A percentile compares a stretch with the other conserved stretches of the same genome.
phyloP scores from a whole-genome alignment of 1,140 invertebrate genomes.

The Heterodera schachtii region DNA sequence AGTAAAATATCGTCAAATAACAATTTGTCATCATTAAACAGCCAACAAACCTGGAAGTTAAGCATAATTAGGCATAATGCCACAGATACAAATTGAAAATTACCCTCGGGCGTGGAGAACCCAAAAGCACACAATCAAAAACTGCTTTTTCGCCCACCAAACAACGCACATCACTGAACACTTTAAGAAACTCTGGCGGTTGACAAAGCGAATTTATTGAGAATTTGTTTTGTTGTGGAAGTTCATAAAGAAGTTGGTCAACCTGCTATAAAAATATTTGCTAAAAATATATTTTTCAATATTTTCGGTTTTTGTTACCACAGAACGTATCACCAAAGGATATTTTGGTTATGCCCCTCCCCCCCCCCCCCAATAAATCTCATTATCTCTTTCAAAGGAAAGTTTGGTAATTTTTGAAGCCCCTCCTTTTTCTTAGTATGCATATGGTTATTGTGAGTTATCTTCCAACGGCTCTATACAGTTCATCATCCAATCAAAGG shows the following conservation, averaged over 20 bases:
- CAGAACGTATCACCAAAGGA: too few relatives aligned
- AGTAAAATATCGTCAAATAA: slow-evolving; percentile 58
- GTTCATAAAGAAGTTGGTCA: slow-evolving; percentile 62
- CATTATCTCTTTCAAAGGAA: too few relatives aligned
- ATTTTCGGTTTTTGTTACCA: too few relatives aligned
- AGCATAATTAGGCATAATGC: neutral
- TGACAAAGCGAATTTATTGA: slow-evolving; percentile 63
- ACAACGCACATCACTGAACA: slow-evolving; percentile 62
- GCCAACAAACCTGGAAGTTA: slow-evolving; percentile 59
- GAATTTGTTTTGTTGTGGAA: slow-evolving; percentile 63
- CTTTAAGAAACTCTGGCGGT: slow-evolving; percentile 54
- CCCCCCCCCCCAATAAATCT: too few relatives aligned
- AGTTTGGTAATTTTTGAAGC: too few relatives aligned
- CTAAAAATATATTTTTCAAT: too few relatives aligned
- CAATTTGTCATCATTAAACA: slow-evolving; percentile 65
- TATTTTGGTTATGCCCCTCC: too few relatives aligned
- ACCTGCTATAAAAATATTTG: slow-evolving; percentile 57
- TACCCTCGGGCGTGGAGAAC: slow-evolving; percentile 60
- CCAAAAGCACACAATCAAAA: slow-evolving; percentile 64
- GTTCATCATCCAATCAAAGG: too few relatives aligned
- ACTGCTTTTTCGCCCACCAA: slow-evolving; percentile 58
- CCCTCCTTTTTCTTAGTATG: too few relatives aligned
- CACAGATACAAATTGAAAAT: neutral
- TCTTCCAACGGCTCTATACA: too few relatives aligned
- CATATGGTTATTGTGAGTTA: too few relatives aligned